phyloP scores from a whole-genome alignment of 2,888 invertebrate genomes.

The Temnothorax rugatulus region DNA sequence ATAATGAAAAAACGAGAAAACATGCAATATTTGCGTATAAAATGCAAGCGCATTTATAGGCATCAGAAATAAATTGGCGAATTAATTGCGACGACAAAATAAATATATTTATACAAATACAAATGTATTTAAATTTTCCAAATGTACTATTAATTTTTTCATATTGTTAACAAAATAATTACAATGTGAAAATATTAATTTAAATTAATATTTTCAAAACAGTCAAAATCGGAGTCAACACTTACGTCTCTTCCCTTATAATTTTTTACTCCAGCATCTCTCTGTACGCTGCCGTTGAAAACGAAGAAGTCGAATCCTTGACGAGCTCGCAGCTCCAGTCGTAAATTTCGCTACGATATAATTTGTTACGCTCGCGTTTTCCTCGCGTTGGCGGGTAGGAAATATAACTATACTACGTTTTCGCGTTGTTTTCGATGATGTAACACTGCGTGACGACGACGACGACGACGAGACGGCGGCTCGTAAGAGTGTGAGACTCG shows the following conservation, averaged over 20 bases:
- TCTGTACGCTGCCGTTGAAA: background rate
- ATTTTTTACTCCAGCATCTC: background rate
- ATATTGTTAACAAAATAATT: background rate
- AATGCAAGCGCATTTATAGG: background rate
- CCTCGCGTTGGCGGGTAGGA: background rate
- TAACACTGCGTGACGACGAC: slow-evolving; percentile 28
- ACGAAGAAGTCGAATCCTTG: background rate
- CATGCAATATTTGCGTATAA: background rate
- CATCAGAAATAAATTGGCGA: background rate
- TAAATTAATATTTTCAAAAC: background rate
- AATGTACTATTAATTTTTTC: background rate
- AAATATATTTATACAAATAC: background rate
- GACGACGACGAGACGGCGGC: slow-evolving; percentile 19
- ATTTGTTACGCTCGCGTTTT: slow-evolving; percentile 28
- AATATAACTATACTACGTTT: slow-evolving; percentile 25
- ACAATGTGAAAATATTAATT: background rate
- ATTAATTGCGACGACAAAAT: background rate
- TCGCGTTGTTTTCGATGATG: slow-evolving; percentile 52
- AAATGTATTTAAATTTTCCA: background rate
- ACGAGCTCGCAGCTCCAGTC: background rate
- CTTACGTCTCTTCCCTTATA: background rate
- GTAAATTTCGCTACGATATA: slow-evolving; percentile 30
- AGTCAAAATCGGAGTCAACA: background rate
- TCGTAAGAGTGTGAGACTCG: slow-evolving; percentile 27
- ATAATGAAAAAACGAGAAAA: background rate